phyloP scores from a whole-genome alignment of 2,797 vertebrate genomes.

The Phrynocephalus guinanensis region DNA sequence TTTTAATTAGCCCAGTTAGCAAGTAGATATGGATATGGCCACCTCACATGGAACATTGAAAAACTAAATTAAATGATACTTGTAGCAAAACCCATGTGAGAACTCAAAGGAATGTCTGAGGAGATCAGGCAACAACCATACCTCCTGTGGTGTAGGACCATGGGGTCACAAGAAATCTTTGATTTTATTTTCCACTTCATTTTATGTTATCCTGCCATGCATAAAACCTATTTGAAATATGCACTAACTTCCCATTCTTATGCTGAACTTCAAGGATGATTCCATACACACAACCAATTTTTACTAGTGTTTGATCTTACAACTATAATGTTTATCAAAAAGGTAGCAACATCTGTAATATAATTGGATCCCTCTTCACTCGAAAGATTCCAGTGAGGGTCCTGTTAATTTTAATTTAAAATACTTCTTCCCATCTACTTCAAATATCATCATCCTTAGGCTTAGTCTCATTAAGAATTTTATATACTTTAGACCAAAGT shows the following conservation, averaged over 20 bases:
- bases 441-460: not conserved
- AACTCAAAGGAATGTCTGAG: not conserved
- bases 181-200: not conserved
- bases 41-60: not conserved
- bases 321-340: not conserved
- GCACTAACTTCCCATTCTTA: not conserved
- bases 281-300: not conserved
- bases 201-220: not conserved
- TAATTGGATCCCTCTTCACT: not conserved
- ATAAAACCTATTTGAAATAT: not conserved
- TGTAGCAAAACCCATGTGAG: not conserved
- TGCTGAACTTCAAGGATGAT: not conserved
- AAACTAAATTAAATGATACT: slow-evolving; percentile 15
- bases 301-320: not conserved
- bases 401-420: not conserved
- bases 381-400: not conserved
- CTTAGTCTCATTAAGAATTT: not conserved
- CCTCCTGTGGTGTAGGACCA: not conserved
- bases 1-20: slow-evolving; percentile 24
- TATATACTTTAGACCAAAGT: not conserved
- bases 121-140: not conserved
- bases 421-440: not conserved
- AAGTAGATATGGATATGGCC: not conserved
- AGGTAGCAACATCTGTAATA: not conserved
- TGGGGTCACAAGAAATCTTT: not conserved